Conservation (phyloP, 2,113 vertebrate species). For the Tricholaema leucomelas region DNA sequence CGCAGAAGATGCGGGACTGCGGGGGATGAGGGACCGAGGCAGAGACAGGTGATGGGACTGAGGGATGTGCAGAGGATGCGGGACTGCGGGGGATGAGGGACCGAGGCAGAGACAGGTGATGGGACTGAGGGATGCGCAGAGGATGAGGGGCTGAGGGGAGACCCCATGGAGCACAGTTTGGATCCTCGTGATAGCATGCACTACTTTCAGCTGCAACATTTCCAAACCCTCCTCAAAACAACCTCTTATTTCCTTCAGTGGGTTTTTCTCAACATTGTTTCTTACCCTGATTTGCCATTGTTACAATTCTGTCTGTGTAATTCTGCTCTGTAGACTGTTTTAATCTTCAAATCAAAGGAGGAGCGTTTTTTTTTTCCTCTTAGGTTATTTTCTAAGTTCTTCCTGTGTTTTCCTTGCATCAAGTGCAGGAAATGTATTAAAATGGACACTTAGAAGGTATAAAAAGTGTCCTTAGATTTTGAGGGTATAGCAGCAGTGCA, state of each 20-base stretch:
- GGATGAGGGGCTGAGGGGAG: background rate
- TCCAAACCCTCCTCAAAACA: too few relatives aligned
- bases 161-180: background rate
- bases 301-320: background rate
- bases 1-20: too few relatives aligned
- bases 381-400: background rate
- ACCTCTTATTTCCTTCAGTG: background rate
- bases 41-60: too few relatives aligned
- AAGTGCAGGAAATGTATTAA: background rate
- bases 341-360: background rate
- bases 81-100: too few relatives aligned
- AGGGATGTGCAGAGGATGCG: too few relatives aligned
- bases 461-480: background rate
- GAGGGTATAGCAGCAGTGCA: background rate
- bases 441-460: background rate
- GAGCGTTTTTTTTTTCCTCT: background rate
- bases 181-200: fast-evolving
- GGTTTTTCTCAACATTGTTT: background rate
- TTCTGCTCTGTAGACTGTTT: background rate
- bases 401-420: background rate
- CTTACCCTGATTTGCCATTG: background rate
- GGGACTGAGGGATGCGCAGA: too few relatives aligned
- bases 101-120: too few relatives aligned
- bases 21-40: too few relatives aligned
- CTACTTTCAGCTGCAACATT: background rate